Percentiles rank a stretch among this genome's conserved stretches.
These are phyloP conservation scores for Epinephelus moara DNA, from an alignment of 2,113 vertebrate genomes.

Conservation along the genomic window DNA sequence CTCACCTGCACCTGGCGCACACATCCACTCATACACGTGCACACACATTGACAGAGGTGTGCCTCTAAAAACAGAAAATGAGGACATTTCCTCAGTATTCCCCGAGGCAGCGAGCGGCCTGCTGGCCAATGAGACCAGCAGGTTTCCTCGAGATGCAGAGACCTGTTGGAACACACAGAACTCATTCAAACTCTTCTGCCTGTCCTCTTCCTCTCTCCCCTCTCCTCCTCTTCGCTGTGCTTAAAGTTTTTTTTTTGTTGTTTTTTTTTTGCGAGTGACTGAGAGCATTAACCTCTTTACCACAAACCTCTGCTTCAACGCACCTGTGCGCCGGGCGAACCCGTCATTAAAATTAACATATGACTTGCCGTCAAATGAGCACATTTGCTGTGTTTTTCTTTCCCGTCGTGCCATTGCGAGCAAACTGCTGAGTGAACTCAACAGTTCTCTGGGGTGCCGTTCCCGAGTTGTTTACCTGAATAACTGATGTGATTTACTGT, in stretches of 20 bases:
- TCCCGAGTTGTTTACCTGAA: slow-evolving; percentile 66
- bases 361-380: slow-evolving; percentile 57
- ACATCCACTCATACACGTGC: not conserved
- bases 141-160: slow-evolving; percentile 52
- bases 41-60: slow-evolving; percentile 22
- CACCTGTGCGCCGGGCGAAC: slow-evolving; percentile 70
- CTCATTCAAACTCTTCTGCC: slow-evolving; percentile 61
- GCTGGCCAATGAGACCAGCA: slow-evolving; percentile 52
- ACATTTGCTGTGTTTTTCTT: slow-evolving; percentile 64
- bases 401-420: slow-evolving; percentile 20
- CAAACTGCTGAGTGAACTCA: slow-evolving; percentile 40
- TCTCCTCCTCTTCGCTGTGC: not conserved
- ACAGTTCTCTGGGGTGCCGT: slow-evolving; percentile 56
- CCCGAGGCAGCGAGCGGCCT: slow-evolving; percentile 23
- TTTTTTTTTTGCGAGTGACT: not conserved
- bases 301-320: slow-evolving; percentile 24
- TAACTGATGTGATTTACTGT: slow-evolving; percentile 63
- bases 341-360: slow-evolving; percentile 68
- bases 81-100: slow-evolving; percentile 73
- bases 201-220: slow-evolving; percentile 28
- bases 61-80: slow-evolving; percentile 68
- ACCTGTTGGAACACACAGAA: slow-evolving; percentile 68
- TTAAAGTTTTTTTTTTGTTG: slow-evolving; percentile 33
- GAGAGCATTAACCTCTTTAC: slow-evolving; percentile 54
- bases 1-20: slow-evolving; percentile 34